Evolutionary conservation across 2,888 invertebrate species (phyloP), one percentile per base, ranked within the genome.

Genomic region (Tetanocera ferruginea): DNA sequence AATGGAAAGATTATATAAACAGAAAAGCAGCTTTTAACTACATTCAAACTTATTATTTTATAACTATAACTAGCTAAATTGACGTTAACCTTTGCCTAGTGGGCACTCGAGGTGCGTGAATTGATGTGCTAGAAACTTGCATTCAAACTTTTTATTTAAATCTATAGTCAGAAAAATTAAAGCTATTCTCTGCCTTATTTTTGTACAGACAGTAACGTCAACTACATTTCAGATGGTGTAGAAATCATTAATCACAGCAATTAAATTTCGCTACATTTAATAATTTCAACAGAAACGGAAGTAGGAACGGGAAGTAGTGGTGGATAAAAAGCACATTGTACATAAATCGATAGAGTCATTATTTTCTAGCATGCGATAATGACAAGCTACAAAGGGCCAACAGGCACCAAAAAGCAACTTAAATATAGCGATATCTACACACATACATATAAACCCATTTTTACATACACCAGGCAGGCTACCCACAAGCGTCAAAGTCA

Each of bases 251-350:
- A 37, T 37, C 34, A 37, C 4, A 43, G 37, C 66, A 34, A 66
- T 37, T 19, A 51, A 69, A 69, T 43, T 69, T 51, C 49, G 49
- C 17, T 25, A 43, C 49, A 69, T 51, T 69, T 43, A 49, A 51
- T 25, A 14, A 5, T 51, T 51, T 23, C 64, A 31, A 28, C 31
- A n/a, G 14, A 31, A 31, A n/a, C 57, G 57, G 25, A 4, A 6
- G n/a, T 3, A 8, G 57, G 57, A 60, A 14, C 4, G 25, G 57
- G 57, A 19, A 55, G 55, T 4, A 8, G n/a, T 19, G 19, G 19
- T 9, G 55, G 55, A 55, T 5, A 37, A 43, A 3, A 43, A 43
- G 43, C 2, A 11, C 43, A 43, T 43, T 43, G 14, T 43, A 11
- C 43, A 43, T 43, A 43, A 43, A 43, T 43, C 43, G 11, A 14